These are phyloP conservation scores for Girardia tigrina DNA, from an alignment of 2,888 invertebrate genomes.

Conservation along the genomic window DNA sequence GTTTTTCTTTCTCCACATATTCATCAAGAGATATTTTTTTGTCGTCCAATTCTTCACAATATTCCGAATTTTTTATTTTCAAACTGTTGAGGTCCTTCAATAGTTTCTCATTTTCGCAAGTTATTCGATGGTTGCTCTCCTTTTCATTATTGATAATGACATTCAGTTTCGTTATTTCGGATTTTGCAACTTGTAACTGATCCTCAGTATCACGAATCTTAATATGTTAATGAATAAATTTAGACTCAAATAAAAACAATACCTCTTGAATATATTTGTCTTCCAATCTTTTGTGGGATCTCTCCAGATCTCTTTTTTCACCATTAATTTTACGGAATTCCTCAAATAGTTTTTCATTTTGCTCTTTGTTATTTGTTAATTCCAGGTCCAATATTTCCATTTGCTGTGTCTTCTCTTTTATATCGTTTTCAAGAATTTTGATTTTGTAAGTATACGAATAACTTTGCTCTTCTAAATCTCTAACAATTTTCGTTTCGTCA, in stretches of 20 bases:
- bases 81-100: not conserved
- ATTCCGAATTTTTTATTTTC: not conserved
- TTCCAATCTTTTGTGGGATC: not conserved
- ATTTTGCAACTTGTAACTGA: not conserved
- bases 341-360: not conserved
- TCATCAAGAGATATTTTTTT: not conserved
- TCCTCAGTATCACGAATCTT: not conserved
- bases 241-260: not conserved
- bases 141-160: not conserved
- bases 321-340: not conserved
- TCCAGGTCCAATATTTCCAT: not conserved
- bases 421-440: not conserved
- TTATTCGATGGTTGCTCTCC: not conserved
- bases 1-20: not conserved
- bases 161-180: not conserved
- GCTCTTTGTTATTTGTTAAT: not conserved
- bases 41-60: not conserved
- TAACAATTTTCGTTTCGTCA: not conserved
- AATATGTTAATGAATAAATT: not conserved
- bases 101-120: not conserved
- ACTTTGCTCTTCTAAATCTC: not conserved
- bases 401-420: not conserved
- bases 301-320: not conserved
- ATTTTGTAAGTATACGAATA: not conserved
- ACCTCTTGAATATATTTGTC: constrained; percentile 11